phyloP scores from a whole-genome alignment of 2,113 vertebrate species.

The Connochaetes taurinus region DNA sequence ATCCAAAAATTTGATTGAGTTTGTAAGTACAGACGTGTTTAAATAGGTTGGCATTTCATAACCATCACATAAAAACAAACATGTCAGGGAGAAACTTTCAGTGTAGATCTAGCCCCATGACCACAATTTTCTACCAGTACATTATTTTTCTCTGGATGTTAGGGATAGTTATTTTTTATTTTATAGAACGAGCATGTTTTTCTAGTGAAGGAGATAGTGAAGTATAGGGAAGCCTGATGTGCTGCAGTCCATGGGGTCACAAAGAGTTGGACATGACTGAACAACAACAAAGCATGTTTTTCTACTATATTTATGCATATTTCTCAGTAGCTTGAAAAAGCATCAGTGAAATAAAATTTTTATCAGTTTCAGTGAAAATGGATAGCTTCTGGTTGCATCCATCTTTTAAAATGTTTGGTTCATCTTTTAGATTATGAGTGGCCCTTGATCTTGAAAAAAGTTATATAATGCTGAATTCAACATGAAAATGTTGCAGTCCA shows the following conservation, averaged over 20 bases:
- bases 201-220: background rate
- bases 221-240: background rate
- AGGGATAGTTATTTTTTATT: constrained; percentile 14
- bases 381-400: background rate
- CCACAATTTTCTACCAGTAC: background rate
- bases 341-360: background rate
- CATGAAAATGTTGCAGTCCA: background rate
- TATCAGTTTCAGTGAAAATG: background rate
- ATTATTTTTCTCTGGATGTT: background rate
- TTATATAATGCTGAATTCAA: constrained; percentile 18
- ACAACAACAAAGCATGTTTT: background rate
- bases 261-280: background rate
- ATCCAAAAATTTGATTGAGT: background rate
- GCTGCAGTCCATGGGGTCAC: background rate
- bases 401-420: background rate
- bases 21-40: background rate
- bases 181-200: background rate
- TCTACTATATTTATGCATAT: background rate
- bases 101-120: background rate
- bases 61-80: background rate
- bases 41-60: background rate
- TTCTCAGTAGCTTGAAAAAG: background rate
- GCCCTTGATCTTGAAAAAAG: constrained; percentile 25
- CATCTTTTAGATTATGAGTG: background rate
- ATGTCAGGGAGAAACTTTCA: background rate